Evolutionary conservation across 2,113 vertebrate species (phyloP).

Genomic region (Acanthochromis polyacanthus): DNA sequence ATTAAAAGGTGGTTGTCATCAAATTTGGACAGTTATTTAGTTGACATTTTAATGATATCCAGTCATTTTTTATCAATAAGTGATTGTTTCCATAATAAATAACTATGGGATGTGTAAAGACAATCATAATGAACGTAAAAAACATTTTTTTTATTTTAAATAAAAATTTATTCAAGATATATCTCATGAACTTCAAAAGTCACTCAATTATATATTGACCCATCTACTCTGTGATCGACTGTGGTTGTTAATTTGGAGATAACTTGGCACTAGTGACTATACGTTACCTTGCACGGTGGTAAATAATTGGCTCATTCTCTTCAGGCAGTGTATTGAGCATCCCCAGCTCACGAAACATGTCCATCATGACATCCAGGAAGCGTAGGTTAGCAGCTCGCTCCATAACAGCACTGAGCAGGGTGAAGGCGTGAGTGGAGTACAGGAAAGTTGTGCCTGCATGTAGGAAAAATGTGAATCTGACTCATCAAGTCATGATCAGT

Average conservation of each 20-base stretch:
- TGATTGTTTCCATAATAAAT: too few relatives aligned
- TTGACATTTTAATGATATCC: too few relatives aligned
- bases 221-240: not conserved
- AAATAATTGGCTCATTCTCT: constrained; percentile 94
- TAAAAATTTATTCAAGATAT: too few relatives aligned
- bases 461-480: not conserved
- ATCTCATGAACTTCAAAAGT: too few relatives aligned
- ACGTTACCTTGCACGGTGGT: constrained; percentile 94
- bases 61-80: too few relatives aligned
- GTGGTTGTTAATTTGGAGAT: not conserved
- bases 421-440: constrained; percentile 97
- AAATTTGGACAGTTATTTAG: too few relatives aligned
- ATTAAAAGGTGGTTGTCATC: too few relatives aligned
- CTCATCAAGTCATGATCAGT: not conserved
- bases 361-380: constrained; percentile 94
- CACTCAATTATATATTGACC: too few relatives aligned
- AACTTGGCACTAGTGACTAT: not conserved
- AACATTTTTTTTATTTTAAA: too few relatives aligned
- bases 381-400: constrained; percentile 90
- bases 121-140: too few relatives aligned
- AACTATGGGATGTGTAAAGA: too few relatives aligned
- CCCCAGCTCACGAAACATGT: constrained; percentile 93
- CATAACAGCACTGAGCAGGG: constrained; percentile 92
- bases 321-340: constrained; percentile 94
- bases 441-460: constrained; percentile 92